Evolutionary conservation across 2,797 vertebrate genomes (phyloP).

Genomic region (Pogonophryne albipinna): DNA sequence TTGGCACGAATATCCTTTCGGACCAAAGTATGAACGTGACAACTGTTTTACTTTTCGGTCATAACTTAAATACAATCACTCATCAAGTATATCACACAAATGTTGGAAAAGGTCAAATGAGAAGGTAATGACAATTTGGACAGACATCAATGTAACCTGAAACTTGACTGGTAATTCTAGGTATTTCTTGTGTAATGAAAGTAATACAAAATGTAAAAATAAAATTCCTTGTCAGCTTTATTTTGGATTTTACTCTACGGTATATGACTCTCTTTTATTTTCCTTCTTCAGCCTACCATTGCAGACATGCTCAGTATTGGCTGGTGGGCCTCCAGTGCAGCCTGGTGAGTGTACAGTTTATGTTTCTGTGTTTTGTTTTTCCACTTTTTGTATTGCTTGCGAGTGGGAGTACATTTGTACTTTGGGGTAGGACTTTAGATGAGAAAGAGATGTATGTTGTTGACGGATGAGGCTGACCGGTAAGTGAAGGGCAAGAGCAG

Average conservation of each 20-base stretch:
- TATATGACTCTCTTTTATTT: slow-evolving; percentile 2
- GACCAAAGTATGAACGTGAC: too few relatives aligned
- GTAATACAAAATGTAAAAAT: background rate
- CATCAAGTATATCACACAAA: too few relatives aligned
- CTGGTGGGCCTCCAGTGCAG: slow-evolving; percentile 96
- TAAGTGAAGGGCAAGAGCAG: slow-evolving; percentile 47
- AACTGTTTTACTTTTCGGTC: too few relatives aligned
- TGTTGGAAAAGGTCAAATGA: too few relatives aligned
- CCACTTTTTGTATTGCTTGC: background rate
- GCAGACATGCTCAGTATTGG: slow-evolving; percentile 94
- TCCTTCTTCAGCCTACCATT: slow-evolving; percentile 89
- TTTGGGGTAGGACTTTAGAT: slow-evolving; percentile 44
- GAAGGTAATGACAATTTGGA: too few relatives aligned
- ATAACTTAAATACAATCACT: too few relatives aligned
- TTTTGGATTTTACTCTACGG: background rate
- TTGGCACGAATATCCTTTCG: too few relatives aligned
- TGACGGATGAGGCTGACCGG: slow-evolving; percentile 19
- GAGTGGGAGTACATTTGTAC: slow-evolving; percentile 49
- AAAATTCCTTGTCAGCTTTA: background rate
- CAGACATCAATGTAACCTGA: too few relatives aligned
- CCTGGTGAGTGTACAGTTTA: slow-evolving; percentile 88
- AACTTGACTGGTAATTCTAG: too few relatives aligned
- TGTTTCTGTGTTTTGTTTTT: slow-evolving; percentile 24
- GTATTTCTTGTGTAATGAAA: background rate
- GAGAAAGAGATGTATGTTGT: slow-evolving; percentile 36